Base-by-base conservation (phyloP, 2,113 vertebrate species). In the Nettapus auritus region DNA sequence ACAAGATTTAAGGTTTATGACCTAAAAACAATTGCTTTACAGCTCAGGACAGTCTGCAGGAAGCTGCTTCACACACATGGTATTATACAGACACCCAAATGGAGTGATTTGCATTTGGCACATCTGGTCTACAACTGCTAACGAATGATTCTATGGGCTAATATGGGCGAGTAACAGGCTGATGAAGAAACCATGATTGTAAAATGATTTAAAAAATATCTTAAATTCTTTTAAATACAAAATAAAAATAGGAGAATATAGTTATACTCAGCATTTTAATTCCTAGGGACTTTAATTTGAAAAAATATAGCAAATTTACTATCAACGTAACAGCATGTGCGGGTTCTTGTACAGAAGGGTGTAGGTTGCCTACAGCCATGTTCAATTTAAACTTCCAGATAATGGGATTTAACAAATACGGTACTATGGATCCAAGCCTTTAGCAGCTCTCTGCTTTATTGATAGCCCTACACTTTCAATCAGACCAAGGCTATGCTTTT, bases 381-480 rank as follows among this genome's bases (percentile, higher is more conserved):
- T 85, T 94, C 86, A 96, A 96, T 97, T 97, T 89, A 44, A 92
- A 88, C 89, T 86, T 91, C 36, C 91, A 90, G 94, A 93, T 82
- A 93, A 76, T 33, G 93, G 86, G 86, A 64, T 96, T 93, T 95
- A 89, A 71, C 53, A 0, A 96, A 92, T 91, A 26, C 21, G 57
- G 79, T 70, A 95, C 94, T 97, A 97, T 98, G 98, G 98, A 98
- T 98, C 97, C 97, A 98, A 97, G 97, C 83, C 92, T 26, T 97
- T 48, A 96, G 96, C 96, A 94, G 96, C 93, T 82, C 89, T 88
- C 90, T 95, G 97, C 96, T 92, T 93, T 11, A 33, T 75, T 10
- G 73, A 38, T 9, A 87, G 88, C 94, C 97, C 97, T 97, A 97
- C 62, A 69, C 97, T 95, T 93, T 93, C 96, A 84, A 82, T 96